Evolutionary conservation across 92 coral and sea anemone species (phyloP).

Genomic region (Isaurus tuberculatus): DNA sequence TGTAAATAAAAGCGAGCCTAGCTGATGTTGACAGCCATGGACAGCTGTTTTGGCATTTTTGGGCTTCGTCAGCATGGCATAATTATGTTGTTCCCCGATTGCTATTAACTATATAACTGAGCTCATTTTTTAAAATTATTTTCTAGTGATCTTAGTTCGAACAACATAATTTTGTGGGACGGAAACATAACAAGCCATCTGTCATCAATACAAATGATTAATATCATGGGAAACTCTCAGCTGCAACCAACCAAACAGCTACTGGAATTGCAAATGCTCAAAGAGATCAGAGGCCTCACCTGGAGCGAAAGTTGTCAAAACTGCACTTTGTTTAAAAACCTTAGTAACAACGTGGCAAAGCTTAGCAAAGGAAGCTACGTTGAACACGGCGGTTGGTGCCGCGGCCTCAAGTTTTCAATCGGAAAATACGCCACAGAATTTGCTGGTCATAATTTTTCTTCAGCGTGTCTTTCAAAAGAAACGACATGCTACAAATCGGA

Average conservation of each 20-base stretch:
- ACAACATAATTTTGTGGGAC: constrained; percentile 53
- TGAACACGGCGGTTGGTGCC: constrained; percentile 34
- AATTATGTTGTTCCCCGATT: too few relatives aligned
- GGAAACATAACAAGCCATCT: constrained; percentile 61
- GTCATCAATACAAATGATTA: constrained; percentile 56
- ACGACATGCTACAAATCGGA: constrained; percentile 11
- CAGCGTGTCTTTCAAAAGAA: not conserved
- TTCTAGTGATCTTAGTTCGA: constrained; percentile 52
- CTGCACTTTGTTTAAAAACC: constrained; percentile 60
- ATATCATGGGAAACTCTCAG: constrained; percentile 36
- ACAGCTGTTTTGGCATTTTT: too few relatives aligned
- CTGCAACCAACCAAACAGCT: constrained; percentile 58
- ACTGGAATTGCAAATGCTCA: constrained; percentile 51
- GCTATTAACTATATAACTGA: not conserved
- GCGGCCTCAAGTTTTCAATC: constrained; percentile 24
- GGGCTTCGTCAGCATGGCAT: not conserved
- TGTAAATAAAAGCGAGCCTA: too few relatives aligned
- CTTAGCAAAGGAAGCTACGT: not conserved
- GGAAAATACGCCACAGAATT: not conserved
- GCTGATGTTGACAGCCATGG: too few relatives aligned
- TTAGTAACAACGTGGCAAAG: constrained; percentile 11
- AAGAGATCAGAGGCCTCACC: constrained; percentile 63
- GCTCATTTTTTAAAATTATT: not conserved
- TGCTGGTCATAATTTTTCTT: constrained; percentile 15
- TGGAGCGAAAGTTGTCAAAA: constrained; percentile 71